Percentiles rank a stretch among this genome's conserved stretches.
These are phyloP conservation scores for Schizaphis graminum DNA, from an alignment of 2,888 invertebrate genomes.

Conservation along the genomic window DNA sequence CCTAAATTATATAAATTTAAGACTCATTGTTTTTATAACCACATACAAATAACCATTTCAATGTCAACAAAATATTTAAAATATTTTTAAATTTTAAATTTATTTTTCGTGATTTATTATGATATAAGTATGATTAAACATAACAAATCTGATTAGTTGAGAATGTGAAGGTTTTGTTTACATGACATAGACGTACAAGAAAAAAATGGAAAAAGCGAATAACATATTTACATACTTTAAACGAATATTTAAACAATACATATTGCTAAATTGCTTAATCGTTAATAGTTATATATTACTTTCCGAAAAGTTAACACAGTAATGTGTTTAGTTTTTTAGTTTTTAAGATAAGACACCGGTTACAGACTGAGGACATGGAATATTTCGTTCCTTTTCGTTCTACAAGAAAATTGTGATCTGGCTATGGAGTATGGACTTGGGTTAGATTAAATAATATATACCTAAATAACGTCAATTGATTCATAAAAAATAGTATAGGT, in stretches of 20 bases:
- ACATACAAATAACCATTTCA: conserved; percentile 9
- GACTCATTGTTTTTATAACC: conserved; percentile 16
- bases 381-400: not conserved
- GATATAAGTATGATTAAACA: not conserved
- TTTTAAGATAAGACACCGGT: not conserved
- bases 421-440: not conserved
- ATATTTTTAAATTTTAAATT: not conserved
- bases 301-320: not conserved
- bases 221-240: not conserved
- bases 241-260: not conserved
- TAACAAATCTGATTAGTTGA: not conserved
- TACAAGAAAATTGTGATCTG: not conserved
- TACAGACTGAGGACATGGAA: not conserved
- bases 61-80: conserved; percentile 13
- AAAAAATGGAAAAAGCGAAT: not conserved
- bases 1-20: not conserved
- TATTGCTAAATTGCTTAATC: not conserved
- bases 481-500: not conserved
- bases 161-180: not conserved
- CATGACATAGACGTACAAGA: not conserved
- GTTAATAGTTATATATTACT: not conserved
- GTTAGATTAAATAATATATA: not conserved
- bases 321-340: not conserved
- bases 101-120: not conserved
- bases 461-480: not conserved